Percentiles rank a stretch among this genome's conserved stretches.
Conservation (phyloP, 2,797 vertebrate species). For the Microcaecilia unicolor region DNA sequence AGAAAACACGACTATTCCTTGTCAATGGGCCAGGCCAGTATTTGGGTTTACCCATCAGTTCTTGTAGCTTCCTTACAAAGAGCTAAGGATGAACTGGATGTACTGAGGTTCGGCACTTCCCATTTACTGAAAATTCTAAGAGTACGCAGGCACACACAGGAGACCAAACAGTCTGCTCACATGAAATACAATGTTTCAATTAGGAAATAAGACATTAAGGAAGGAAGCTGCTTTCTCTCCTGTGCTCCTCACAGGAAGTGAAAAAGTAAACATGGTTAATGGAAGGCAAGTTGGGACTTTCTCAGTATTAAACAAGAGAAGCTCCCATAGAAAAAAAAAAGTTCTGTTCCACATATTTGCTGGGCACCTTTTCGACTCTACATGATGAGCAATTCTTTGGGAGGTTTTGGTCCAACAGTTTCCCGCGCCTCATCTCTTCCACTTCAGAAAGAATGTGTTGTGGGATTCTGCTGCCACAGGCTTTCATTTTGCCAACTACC, state of each 20-base stretch:
- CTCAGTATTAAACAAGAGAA: constrained; percentile 17
- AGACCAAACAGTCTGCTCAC: too few species aligned
- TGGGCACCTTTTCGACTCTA: not conserved
- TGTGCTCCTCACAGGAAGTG: constrained; percentile 38
- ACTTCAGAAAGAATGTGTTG: too few species aligned
- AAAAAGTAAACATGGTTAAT: constrained; percentile 34
- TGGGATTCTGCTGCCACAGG: too few species aligned
- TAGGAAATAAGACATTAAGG: constrained; percentile 31
- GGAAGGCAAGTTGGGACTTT: constrained; percentile 22
- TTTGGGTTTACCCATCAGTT: too few species aligned
- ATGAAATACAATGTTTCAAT: too few species aligned
- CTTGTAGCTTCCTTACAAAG: too few species aligned
- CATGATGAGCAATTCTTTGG: not conserved
- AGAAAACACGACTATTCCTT: too few species aligned
- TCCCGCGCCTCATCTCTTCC: too few species aligned
- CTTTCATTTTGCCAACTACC: too few species aligned
- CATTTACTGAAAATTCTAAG: not conserved
- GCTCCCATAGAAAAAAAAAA: constrained; percentile 2
- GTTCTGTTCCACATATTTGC: too few species aligned
- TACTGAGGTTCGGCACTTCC: not conserved
- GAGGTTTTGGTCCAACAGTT: too few species aligned
- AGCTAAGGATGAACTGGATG: not conserved
- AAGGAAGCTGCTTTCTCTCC: constrained; percentile 51
- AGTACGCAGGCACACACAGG: not conserved
- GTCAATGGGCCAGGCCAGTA: too few species aligned